These are phyloP conservation scores for Leptopilina drosophilae DNA, from an alignment of 2,888 invertebrate species.

Conservation along the genomic window DNA sequence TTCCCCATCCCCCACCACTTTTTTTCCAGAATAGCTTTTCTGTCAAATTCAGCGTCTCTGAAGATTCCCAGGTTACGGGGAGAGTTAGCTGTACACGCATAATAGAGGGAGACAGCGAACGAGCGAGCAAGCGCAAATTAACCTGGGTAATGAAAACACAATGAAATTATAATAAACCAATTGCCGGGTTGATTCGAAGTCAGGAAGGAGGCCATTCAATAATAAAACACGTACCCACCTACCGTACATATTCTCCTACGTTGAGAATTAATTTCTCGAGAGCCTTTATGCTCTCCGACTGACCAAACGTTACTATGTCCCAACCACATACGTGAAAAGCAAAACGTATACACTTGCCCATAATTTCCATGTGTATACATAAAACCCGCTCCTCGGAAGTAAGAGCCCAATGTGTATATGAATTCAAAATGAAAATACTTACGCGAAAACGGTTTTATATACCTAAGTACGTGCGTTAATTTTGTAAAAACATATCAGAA, in stretches of 20 bases:
- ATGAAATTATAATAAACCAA: constrained; percentile 77
- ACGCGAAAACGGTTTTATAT: constrained; percentile 47
- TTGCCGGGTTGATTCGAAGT: constrained; percentile 74
- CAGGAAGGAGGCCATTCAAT: constrained; percentile 74
- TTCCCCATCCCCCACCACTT: too few relatives aligned
- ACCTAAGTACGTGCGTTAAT: constrained; percentile 24
- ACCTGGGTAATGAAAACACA: constrained; percentile 75
- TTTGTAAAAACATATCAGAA: too few relatives aligned
- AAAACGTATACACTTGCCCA: constrained; percentile 50
- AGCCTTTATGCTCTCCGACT: constrained; percentile 74
- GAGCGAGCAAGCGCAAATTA: constrained; percentile 71
- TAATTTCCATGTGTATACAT: constrained; percentile 42
- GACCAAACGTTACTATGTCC: constrained; percentile 68
- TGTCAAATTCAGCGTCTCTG: constrained; percentile 57
- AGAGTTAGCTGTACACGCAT: constrained; percentile 58
- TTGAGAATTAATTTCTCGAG: constrained; percentile 76
- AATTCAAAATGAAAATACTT: constrained; percentile 55
- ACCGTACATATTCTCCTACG: constrained; percentile 51
- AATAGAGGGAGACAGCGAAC: constrained; percentile 69
- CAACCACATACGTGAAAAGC: constrained; percentile 58
- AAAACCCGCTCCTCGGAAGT: constrained; percentile 33
- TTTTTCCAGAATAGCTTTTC: constrained; percentile 45
- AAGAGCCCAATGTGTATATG: constrained; percentile 40
- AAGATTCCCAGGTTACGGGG: constrained; percentile 52
- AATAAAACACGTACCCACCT: constrained; percentile 71